Evolutionary conservation across 2,888 invertebrate species (phyloP), one percentile per base, ranked within the genome.

Genomic region (Drosophila kambysellisi): DNA sequence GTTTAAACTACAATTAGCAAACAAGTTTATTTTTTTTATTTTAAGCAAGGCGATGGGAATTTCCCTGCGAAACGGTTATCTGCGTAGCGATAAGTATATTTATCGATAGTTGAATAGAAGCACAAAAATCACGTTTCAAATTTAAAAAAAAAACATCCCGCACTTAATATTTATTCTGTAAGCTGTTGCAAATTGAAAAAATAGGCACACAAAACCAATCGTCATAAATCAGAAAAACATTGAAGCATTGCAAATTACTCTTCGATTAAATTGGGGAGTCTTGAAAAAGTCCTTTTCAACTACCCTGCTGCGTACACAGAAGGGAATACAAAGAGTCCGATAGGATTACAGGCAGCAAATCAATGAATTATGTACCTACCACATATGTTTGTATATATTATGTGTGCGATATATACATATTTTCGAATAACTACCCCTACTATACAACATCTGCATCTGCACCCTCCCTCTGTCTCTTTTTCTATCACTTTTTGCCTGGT

Each of bases 321-420:
- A 12, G 35, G 43, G 5, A 20, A 56, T 48, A 35, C n/a, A 46
- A 56, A 63, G 64, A 53, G 37, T 39, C 51, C 69, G 69, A 69
- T 74, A 25, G 60, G 64, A 79, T 80, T 80, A 74, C 67, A 52
- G 51, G 51, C 53, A 60, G 53, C 74, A 56, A 87, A 84, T 87
- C 88, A 84, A 84, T 84, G 81, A 82, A 68, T 76, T 84, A 77
- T 82, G 71, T 79, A 76, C 50, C 58, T 41, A 73, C 15, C 39
- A 54, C 48, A 39, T 51, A 35, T 32, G 25, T 57, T 41, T 33
- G 25, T n/a, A 39, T 29, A 37, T 32, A 2, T 39, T 30, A 20
- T 37, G 12, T 32, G 17, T 32, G 17, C 15, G 62, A 37, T 50
- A 52, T 15, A n/a, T 52, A 63, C 46, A 46, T 25, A 46, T 25